Evolutionary conservation across 2,113 vertebrate species (phyloP), one percentile per base, ranked within the genome.

Genomic region (Xiphophorus maculatus): DNA sequence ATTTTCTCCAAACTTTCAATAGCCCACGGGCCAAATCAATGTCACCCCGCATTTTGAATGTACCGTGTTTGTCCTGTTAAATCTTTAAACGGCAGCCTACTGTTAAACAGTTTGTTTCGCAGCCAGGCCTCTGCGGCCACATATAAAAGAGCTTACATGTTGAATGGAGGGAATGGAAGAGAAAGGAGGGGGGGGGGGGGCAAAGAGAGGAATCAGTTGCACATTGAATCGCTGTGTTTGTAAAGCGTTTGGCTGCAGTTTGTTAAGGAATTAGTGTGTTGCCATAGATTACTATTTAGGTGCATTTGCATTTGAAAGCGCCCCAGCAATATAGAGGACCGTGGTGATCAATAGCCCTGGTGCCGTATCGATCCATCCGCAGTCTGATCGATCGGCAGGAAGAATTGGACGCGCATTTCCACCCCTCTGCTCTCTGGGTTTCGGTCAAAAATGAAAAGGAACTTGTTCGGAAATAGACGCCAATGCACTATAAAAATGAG

Each of bases 281-380:
- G 81, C 87, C 84, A 91, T 92, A 87, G 89, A 93, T 94, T 91
- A 91, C 91, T 90, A 92, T 94, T 93, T 94, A 91, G 89, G 82
- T 17, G 69, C 86, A 91, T 92, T 93, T 93, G 92, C 90, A 92
- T 93, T 93, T 92, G 90, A 93, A 91, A 92, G 87, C 73, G 71
- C 65, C 51, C 84, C 70, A 48, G 87, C 91, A 85, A 92, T 91
- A 90, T 91, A 93, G 84, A 90, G 82, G 30, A 25, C 81, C 74
- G 71, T 72, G 44, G 74, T 93, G 91, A 95, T 94, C 92, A 91
- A 94, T 93, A 91, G 87, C 88, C 84, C 88, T 84, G 88, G 91
- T 90, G 87, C 84, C 84, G 71, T 83, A 94, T 94, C 84, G 92
- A 95, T 93, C 90, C 28, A 94, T 94, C 90, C 76, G 88, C 92